Conservation (phyloP, 2,113 vertebrate genomes). For the Cephalopholis sonnerati region DNA sequence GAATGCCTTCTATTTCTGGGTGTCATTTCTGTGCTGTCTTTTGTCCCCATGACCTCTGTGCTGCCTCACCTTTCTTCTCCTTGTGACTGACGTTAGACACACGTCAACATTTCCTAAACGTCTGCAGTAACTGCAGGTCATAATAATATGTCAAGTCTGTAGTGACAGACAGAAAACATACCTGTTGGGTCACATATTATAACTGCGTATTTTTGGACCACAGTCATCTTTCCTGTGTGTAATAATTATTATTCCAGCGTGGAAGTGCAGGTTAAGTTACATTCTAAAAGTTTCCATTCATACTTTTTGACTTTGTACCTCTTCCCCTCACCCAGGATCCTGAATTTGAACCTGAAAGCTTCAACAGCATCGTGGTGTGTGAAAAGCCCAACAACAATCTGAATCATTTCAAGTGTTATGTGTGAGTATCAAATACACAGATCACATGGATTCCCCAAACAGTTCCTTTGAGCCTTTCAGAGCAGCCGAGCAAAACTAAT, state of each 20-base stretch:
- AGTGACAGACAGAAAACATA: conserved; percentile 3
- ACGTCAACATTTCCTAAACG: neutral
- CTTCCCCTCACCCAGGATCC: conserved; percentile 60
- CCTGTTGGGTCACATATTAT: conserved; percentile 18
- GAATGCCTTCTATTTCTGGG: neutral
- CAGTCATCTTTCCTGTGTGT: neutral
- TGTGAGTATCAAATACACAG: conserved; percentile 79
- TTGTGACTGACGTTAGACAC: neutral
- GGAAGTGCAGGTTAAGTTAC: conserved; percentile 29
- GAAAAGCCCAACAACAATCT: conserved; percentile 93
- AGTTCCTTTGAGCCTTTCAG: conserved; percentile 46
- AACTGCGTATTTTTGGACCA: neutral
- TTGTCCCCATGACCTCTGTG: neutral
- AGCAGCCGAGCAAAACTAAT: conserved; percentile 70
- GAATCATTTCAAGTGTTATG: conserved; percentile 92
- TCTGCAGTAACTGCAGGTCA: neutral
- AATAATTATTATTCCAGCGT: conserved; percentile 1
- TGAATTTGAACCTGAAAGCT: conserved; percentile 85
- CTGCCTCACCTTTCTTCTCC: neutral
- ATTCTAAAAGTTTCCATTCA: conserved; percentile 11
- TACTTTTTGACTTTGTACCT: conserved; percentile 4
- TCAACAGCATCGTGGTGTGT: conserved; percentile 88
- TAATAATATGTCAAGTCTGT: neutral
- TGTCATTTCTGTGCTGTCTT: neutral
- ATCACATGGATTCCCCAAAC: conserved; percentile 46